Evolutionary conservation across 35 echinoderm and acorn worm species (phyloP), one percentile per base, ranked within the genome.

Genomic region (Apostichopus parvimensis): DNA sequence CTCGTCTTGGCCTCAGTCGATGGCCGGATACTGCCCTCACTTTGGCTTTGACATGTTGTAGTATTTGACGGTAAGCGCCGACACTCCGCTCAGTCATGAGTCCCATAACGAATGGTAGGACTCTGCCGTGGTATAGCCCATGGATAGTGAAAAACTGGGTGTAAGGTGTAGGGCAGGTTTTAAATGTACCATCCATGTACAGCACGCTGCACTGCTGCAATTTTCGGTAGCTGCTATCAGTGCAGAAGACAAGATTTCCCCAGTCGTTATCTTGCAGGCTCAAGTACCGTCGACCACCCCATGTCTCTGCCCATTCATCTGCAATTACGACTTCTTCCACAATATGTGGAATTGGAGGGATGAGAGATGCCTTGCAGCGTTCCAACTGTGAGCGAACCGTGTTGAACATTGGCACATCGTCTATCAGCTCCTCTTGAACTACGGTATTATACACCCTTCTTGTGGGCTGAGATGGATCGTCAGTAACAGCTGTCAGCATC

Each of bases 151-250:
- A 77, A 62, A 79, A 45, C 75, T 91, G 77, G 20, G 73, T 68
- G 25, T 79, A 91, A 15, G 73, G 90, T 57, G 54, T 54, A 24
- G 90, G 75, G 52, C 90, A 91, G 21, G 53, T 91, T 78, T 55
- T 23, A n/a, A 91, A 91, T 17, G 53, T 91, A 12, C 53, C 90
- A 78, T 91, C 90, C 56, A 91, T 91, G 56, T 79, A 91, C n/a
- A 91, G 10, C 8, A 22, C 12, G 5, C 54, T 13, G 55, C 90
- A 91, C 13, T 55, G 90, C 58, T 18, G 75, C 53, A 91, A 56
- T 77, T 28, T 55, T 57, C 75, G 15, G 4, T 79, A 78, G 52
- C 64, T 91, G 12, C 53, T 56, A 15, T 91, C 54, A 23, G 90
- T 91, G 73, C 7, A 70, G 24, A 59, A 91, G 57, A 91, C 75